Base-by-base conservation (phyloP, 2,888 invertebrate genomes). In the Spisula subtruncata region DNA sequence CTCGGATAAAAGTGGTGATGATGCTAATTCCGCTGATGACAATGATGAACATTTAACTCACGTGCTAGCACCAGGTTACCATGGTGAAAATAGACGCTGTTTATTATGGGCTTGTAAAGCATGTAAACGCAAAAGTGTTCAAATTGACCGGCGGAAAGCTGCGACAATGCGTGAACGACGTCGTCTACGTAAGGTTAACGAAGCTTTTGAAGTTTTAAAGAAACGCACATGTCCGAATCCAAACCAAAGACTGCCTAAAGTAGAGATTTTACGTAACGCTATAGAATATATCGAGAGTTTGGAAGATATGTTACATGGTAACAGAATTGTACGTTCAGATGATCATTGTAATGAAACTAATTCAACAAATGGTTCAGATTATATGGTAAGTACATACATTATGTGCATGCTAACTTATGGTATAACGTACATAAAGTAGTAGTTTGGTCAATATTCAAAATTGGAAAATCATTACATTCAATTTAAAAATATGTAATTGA, bases 61-160 rank as follows among this genome's bases (percentile, higher is more conserved):
- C 93, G 97, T 97, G 54, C 94, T 97, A 35, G 97, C 97, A 4
- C 97, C 97, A 6, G 96, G 96, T 54, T 96, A 95, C 90, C 96
- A 96, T 91, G 96, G 96, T 35, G 96, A 96, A 48, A 97, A 98
- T 91, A 93, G 97, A 46, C 98, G 98, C 91, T 99, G 99, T 96
- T 97, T 99, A 71, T 98, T 99, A 18, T 99, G 99, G 99, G 99
- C 99, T 1, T 99, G 99, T 97, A 99, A 99, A 96, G 99, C 99
- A 0, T 99, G 99, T 97, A 99, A 99, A 97, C 94, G 96, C 83
- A 99, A 99, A 97, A 99, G 98, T 25, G 99, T 99, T 80, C 98
- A 99, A 0, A 98, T 99, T 14, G 99, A 99, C 97, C 97, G 99
- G 86, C 97, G 99, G 96, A 99, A 99, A 97, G 99, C 99, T 10